Percentiles rank a stretch among this genome's conserved stretches.
phyloP scores from a whole-genome alignment of 2,113 vertebrate genomes.

The Sminthopsis crassicaudata region DNA sequence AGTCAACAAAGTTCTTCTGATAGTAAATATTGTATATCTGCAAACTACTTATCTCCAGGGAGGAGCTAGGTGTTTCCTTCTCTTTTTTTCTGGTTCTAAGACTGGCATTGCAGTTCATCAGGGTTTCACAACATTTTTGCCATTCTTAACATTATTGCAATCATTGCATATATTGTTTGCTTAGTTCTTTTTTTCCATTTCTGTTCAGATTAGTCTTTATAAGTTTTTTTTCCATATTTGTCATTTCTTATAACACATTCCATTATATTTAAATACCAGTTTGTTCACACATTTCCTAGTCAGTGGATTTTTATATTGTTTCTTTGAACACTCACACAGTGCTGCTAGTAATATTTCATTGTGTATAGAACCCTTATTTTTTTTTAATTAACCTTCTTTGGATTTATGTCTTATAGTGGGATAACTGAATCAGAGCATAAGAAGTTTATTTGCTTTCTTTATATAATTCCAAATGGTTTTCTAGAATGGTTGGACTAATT shows the following conservation, averaged over 20 bases:
- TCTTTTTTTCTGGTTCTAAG: not conserved
- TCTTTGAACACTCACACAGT: not conserved
- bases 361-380: not conserved
- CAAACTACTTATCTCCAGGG: not conserved
- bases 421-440: not conserved
- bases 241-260: not conserved
- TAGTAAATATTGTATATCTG: not conserved
- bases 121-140: not conserved
- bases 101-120: not conserved
- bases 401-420: not conserved
- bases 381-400: not conserved
- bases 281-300: not conserved
- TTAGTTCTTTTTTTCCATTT: not conserved
- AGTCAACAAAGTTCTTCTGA: not conserved
- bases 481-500: not conserved
- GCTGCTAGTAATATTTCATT: not conserved
- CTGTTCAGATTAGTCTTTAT: not conserved
- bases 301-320: not conserved
- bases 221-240: not conserved
- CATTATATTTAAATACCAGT: not conserved
- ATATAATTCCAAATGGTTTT: not conserved
- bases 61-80: not conserved
- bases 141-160: not conserved
- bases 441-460: not conserved
- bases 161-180: not conserved